Percentiles rank a stretch among this genome's conserved stretches.
These are phyloP conservation scores for Glossophaga mutica DNA, from an alignment of 2,797 vertebrate species.

Conservation along the genomic window DNA sequence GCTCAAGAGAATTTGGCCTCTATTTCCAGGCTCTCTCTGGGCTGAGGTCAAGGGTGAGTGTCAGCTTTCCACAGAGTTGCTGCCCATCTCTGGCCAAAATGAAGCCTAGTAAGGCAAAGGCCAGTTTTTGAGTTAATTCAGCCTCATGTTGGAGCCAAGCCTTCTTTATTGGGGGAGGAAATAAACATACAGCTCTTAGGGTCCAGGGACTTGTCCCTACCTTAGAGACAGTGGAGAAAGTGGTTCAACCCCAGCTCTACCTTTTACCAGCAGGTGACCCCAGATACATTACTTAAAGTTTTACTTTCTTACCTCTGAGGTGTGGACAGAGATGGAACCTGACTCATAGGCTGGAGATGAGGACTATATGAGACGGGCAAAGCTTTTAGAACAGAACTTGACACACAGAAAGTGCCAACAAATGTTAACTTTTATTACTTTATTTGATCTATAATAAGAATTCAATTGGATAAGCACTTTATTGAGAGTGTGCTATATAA, in stretches of 20 bases:
- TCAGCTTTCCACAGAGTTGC: not conserved
- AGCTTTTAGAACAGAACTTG: not conserved
- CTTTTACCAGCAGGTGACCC: not conserved
- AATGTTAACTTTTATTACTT: not conserved
- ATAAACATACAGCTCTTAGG: not conserved
- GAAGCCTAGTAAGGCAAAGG: not conserved
- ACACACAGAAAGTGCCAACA: not conserved
- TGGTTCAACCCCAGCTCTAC: not conserved
- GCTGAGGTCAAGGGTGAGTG: no score
- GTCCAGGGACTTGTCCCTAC: not conserved
- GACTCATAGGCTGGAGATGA: not conserved
- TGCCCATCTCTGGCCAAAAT: not conserved
- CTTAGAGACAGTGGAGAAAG: not conserved
- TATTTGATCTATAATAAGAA: not conserved
- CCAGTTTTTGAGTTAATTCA: not conserved
- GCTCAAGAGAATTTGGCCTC: not conserved
- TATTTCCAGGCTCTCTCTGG: not conserved
- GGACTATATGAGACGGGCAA: not conserved
- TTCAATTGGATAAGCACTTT: not conserved
- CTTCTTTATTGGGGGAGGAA: not conserved
- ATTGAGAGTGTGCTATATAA: not conserved
- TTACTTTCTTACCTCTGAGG: not conserved
- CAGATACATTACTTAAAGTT: not conserved
- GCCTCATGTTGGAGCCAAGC: not conserved
- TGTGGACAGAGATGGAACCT: not conserved